phyloP scores from a whole-genome alignment of 1,140 invertebrate species.

The Drosophila neocordata region DNA sequence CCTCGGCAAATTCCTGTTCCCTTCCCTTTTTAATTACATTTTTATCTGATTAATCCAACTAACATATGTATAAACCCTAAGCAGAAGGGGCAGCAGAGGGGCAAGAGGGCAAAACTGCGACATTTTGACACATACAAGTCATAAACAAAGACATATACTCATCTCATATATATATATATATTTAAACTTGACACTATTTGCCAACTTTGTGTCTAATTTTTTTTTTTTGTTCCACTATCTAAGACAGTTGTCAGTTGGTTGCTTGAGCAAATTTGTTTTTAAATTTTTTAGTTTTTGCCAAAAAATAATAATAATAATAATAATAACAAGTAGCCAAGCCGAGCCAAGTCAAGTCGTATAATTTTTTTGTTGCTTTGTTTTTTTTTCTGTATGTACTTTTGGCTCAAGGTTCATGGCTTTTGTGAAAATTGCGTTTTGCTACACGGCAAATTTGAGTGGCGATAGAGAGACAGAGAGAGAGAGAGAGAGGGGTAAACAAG shows the following conservation, averaged over 20 bases:
- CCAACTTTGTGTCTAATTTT: conserved; percentile 15
- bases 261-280: conserved; percentile 42
- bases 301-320: conserved; percentile 52
- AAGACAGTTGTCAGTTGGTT: conserved; percentile 56
- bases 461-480: too few species aligned
- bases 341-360: conserved; percentile 21
- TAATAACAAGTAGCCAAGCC: conserved; percentile 32
- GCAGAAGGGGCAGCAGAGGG: too few species aligned
- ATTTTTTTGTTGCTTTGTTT: conserved; percentile 27
- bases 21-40: background rate
- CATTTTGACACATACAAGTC: conserved; percentile 49
- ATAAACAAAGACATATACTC: background rate
- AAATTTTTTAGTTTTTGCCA: conserved; percentile 38
- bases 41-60: conserved; percentile 6
- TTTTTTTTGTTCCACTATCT: conserved; percentile 28
- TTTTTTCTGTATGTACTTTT: conserved; percentile 62
- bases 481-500: background rate
- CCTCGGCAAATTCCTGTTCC: background rate
- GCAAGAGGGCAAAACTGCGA: conserved; percentile 32
- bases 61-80: too few species aligned
- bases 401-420: conserved; percentile 77
- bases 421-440: conserved; percentile 66
- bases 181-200: conserved; percentile 77
- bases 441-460: conserved; percentile 38
- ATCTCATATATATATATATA: conserved; percentile 17